Conservation (phyloP, 2,113 vertebrate species). For the Podarcis muralis region DNA sequence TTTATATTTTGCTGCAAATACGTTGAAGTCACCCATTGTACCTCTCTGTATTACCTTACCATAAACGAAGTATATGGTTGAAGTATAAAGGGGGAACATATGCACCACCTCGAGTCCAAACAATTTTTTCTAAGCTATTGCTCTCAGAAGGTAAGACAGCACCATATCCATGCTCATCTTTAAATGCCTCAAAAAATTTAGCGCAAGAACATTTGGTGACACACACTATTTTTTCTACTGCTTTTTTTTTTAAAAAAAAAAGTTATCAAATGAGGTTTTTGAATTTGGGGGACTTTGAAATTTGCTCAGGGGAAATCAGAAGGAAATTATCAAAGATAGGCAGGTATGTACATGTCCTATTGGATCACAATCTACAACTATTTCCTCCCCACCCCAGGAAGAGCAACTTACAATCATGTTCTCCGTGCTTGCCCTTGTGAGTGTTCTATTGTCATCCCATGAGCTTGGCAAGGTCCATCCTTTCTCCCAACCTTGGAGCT, state of each 20-base stretch:
- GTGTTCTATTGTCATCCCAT: neutral
- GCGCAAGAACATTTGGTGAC: neutral
- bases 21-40: neutral
- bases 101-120: neutral
- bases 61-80: neutral
- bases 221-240: neutral
- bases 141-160: neutral
- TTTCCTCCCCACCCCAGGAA: neutral
- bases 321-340: neutral
- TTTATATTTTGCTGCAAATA: neutral
- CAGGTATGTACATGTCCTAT: neutral
- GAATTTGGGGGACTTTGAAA: neutral
- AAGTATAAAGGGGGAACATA: neutral
- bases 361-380: neutral
- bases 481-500: neutral
- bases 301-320: neutral
- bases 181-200: neutral
- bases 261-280: neutral
- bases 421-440: neutral
- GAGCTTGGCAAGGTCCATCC: neutral
- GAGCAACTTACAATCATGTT: neutral
- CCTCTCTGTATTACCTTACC: neutral
- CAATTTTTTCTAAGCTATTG: no score
- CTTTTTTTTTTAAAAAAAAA: neutral
- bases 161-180: neutral